Conservation (phyloP, 2,113 vertebrate genomes). For the Alethe castanea region DNA sequence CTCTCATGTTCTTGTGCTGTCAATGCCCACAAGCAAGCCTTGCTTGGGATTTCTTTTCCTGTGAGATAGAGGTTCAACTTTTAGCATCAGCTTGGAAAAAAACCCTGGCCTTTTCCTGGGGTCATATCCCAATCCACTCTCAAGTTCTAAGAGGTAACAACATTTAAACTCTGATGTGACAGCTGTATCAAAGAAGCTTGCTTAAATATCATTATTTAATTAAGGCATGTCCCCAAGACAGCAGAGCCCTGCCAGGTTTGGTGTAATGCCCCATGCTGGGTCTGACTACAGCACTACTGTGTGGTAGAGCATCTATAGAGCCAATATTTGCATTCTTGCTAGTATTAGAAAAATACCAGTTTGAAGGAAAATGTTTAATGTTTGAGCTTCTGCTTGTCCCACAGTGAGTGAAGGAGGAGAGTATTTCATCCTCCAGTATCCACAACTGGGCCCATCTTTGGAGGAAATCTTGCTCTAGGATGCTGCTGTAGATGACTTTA, state of each 20-base stretch:
- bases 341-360: not conserved
- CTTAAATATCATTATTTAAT: not conserved
- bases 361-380: not conserved
- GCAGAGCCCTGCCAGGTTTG: not conserved
- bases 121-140: not conserved
- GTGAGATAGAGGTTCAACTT: not conserved
- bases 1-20: not conserved
- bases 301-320: not conserved
- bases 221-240: not conserved
- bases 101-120: not conserved
- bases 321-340: not conserved
- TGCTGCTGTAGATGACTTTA: not conserved
- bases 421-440: not conserved
- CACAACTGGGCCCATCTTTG: not conserved
- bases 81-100: not conserved
- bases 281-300: not conserved
- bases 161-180: accelerated
- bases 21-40: not conserved
- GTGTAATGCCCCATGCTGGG: not conserved
- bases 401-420: not conserved
- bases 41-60: not conserved
- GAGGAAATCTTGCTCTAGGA: not conserved
- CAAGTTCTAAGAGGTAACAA: not conserved
- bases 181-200: not conserved
- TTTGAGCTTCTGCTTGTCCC: not conserved